Base-by-base conservation (phyloP, 2,888 invertebrate genomes). In the Idaea aversata region DNA sequence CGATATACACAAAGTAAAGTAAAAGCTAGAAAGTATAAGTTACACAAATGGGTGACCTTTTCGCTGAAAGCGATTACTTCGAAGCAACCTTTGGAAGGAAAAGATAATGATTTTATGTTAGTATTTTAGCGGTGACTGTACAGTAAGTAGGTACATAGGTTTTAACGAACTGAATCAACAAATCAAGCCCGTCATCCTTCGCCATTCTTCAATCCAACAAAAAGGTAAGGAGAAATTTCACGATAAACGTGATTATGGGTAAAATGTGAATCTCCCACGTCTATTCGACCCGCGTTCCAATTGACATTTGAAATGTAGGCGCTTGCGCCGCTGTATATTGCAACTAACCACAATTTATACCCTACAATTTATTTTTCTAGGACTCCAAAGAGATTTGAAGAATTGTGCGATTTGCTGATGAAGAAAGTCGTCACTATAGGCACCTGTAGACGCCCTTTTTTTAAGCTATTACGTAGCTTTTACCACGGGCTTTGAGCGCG, bases 201-300 rank as follows among this genome's bases (percentile, higher is more conserved):
- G 13, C 47, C 47, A 47, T 47, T 47, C 47, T 47, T 47, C 47
- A 10, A 47, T 47, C 47, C 47, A 47, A 47, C 47, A 47, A 47
- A 47, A 58, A 58, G n/a, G n/a, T 58, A 58, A 58, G 16, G 68
- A 62, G 69, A 69, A 69, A 66, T 65, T 68, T 69, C 64, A 65
- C 67, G 66, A 66, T 67, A 68, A 67, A 71, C 70, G 64, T 70
- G 69, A 71, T 71, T 70, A 70, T 67, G 38, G 66, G 77, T 78
- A 85, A 87, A 88, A 87, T 84, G 86, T 84, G 85, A 85, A 84
- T 83, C 84, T 87, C 85, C 84, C 86, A 87, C 86, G 85, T 84
- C 74, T 62, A 73, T 77, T 75, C 77, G 80, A 83, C 84, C 79
- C 76, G 77, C 79, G 81, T 81, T 86, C 79, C 77, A 79, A 82